Conservation (phyloP, 2,113 vertebrate genomes). For the Eurypyga helias region DNA sequence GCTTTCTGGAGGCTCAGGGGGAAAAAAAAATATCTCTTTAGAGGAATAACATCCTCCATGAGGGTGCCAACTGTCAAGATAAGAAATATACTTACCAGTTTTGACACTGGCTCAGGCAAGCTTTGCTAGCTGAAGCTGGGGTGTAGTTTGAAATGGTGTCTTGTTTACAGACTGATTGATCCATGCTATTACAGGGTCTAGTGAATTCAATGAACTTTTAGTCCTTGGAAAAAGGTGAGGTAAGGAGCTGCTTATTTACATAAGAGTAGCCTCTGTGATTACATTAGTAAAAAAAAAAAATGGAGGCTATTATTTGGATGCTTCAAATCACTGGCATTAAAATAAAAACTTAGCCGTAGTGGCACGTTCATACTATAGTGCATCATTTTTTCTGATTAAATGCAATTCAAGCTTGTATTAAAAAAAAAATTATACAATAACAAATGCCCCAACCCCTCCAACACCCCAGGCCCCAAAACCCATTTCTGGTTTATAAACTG, state of each 20-base stretch:
- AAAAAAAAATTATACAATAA: background rate
- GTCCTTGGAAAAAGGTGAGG: background rate
- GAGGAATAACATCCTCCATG: background rate
- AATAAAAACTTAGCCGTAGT: background rate
- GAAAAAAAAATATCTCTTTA: too few species aligned
- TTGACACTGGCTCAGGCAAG: background rate
- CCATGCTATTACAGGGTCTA: background rate
- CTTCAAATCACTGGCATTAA: background rate
- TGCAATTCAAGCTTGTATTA: background rate
- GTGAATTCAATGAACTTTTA: background rate
- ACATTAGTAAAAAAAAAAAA: background rate
- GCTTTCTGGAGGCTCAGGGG: too few species aligned
- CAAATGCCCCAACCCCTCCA: rapidly evolving
- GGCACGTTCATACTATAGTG: background rate
- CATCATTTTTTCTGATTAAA: background rate
- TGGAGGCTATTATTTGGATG: background rate
- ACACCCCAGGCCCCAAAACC: too few species aligned
- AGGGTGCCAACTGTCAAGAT: background rate
- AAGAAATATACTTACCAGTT: background rate
- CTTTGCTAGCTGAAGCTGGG: background rate
- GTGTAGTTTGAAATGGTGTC: background rate
- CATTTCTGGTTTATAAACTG: background rate
- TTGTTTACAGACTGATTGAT: background rate
- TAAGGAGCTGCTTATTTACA: background rate
- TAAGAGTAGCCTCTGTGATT: background rate